Conservation (phyloP, 2,797 vertebrate genomes). For the Euthynnus affinis region DNA sequence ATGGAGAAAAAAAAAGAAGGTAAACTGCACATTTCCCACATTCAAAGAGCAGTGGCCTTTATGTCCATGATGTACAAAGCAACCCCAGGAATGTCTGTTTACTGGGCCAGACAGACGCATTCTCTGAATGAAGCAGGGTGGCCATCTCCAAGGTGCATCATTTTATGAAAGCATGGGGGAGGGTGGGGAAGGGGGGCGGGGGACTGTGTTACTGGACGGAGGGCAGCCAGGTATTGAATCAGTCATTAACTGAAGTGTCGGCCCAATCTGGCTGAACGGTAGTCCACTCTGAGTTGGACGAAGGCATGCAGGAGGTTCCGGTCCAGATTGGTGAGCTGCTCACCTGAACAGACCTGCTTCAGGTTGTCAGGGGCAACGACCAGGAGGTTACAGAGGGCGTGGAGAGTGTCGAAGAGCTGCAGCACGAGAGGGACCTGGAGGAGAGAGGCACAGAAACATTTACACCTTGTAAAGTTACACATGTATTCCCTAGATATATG, state of each 20-base stretch:
- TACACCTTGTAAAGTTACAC: not conserved
- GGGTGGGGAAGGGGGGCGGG: too few species aligned
- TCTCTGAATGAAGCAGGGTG: conserved; percentile 57
- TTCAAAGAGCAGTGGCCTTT: conserved; percentile 60
- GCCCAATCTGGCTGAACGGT: conserved; percentile 94
- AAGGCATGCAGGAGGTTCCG: conserved; percentile 98
- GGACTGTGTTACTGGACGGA: conserved; percentile 72
- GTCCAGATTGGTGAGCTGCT: conserved; percentile 98
- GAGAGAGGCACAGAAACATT: conserved; percentile 27
- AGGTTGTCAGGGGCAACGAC: conserved; percentile 99
- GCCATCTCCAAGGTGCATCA: conserved; percentile 70
- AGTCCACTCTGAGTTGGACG: conserved; percentile 97
- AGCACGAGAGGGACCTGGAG: conserved; percentile 95
- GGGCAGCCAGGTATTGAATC: conserved; percentile 46
- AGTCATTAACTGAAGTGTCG: conserved; percentile 97
- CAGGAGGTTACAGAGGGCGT: conserved; percentile 98
- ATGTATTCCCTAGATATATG: not conserved
- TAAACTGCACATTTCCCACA: conserved; percentile 80
- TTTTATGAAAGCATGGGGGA: conserved; percentile 58
- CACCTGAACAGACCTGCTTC: conserved; percentile 99
- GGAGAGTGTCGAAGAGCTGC: conserved; percentile 98
- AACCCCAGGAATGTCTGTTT: conserved; percentile 56
- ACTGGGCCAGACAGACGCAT: conserved; percentile 39
- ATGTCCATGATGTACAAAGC: conserved; percentile 55
- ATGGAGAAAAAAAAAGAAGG: conserved; percentile 40